Percentiles rank a stretch among this genome's conserved stretches.
Conservation (phyloP, 2,797 vertebrate species). For the Odontamblyopus lacepedii region DNA sequence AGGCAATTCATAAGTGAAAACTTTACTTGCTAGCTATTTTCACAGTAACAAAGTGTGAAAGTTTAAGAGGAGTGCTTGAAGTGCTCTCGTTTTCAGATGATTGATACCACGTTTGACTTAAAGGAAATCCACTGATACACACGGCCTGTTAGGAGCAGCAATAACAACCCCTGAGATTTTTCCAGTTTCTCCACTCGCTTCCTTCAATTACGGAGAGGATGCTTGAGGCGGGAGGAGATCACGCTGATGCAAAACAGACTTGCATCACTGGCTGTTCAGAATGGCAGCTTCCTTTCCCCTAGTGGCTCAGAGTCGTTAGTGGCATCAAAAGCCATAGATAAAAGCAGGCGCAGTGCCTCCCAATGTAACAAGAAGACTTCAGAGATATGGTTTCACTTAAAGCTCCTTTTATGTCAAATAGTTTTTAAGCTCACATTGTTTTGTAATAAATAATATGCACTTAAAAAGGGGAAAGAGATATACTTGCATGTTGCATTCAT, state of each 20-base stretch:
- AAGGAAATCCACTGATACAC: slow-evolving; percentile 51
- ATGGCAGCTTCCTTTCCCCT: slow-evolving; percentile 37
- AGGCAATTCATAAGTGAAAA: neutral
- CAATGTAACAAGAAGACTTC: slow-evolving; percentile 11
- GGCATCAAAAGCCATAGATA: slow-evolving; percentile 31
- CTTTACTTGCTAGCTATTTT: slow-evolving; percentile 11
- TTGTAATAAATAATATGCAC: neutral
- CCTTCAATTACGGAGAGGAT: slow-evolving; percentile 49
- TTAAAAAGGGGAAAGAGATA: neutral
- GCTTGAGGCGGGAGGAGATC: slow-evolving; percentile 48
- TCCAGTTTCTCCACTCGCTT: slow-evolving; percentile 38
- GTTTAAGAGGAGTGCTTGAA: slow-evolving; percentile 32
- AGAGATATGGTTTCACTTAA: neutral
- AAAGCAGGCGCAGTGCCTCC: slow-evolving; percentile 20
- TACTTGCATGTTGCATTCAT: too few species aligned
- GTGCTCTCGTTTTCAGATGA: slow-evolving; percentile 45
- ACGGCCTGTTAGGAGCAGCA: slow-evolving; percentile 49
- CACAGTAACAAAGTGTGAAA: slow-evolving; percentile 20
- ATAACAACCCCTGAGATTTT: slow-evolving; percentile 49
- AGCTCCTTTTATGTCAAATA: neutral
- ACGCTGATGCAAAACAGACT: slow-evolving; percentile 60
- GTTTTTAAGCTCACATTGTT: neutral
- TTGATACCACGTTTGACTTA: slow-evolving; percentile 61
- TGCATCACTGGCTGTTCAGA: slow-evolving; percentile 50
- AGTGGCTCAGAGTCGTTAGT: slow-evolving; percentile 37